phyloP scores from a whole-genome alignment of 2,113 vertebrate genomes.

The Neofelis nebulosa region DNA sequence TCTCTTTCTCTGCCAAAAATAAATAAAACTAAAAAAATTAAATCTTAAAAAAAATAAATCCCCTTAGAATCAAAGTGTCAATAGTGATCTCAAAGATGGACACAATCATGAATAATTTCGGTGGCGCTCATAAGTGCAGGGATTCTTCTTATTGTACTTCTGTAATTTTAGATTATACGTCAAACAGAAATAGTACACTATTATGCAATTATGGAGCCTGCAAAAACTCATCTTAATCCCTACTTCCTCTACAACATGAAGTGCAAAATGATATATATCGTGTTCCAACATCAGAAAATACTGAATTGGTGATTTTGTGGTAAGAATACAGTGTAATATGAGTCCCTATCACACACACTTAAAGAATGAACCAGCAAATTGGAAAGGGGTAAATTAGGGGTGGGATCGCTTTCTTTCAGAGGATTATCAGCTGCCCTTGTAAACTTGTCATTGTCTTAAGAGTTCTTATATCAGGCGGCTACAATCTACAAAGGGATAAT shows the following conservation, averaged over 20 bases:
- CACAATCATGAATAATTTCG: neutral
- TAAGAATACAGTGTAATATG: neutral
- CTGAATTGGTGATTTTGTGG: neutral
- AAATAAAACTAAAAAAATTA: no score
- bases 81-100: neutral
- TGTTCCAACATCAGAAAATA: neutral
- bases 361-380: neutral
- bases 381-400: neutral
- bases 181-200: neutral
- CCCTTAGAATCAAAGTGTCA: neutral
- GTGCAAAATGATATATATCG: neutral
- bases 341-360: neutral
- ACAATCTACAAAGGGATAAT: neutral
- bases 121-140: neutral
- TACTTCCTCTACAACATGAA: neutral
- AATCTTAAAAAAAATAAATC: neutral
- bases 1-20: no score
- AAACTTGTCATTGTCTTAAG: neutral
- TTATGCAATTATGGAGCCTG: neutral
- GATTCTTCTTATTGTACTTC: neutral
- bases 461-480: neutral
- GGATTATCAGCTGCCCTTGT: neutral
- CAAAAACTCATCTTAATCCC: neutral
- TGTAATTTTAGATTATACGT: neutral
- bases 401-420: neutral